Conservation (phyloP, 2,888 invertebrate genomes). For the Colletes collaris region DNA sequence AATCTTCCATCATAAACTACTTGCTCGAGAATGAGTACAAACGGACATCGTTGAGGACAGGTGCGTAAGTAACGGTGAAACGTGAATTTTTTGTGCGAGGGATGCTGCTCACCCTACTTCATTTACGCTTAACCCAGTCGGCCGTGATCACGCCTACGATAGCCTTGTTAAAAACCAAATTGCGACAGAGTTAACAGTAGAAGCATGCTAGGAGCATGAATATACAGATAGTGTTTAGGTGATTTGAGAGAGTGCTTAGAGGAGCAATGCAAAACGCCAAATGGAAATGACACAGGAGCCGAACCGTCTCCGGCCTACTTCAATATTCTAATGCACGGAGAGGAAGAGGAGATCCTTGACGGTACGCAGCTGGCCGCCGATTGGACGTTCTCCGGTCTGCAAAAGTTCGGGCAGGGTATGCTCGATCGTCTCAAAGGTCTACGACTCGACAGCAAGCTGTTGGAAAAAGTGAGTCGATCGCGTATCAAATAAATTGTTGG, state of each 20-base stretch:
- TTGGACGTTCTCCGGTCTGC: conserved; percentile 96
- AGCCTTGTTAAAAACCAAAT: conserved; percentile 16
- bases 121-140: conserved; percentile 45
- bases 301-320: conserved; percentile 97
- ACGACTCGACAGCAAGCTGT: conserved; percentile 91
- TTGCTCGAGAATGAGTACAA: conserved; percentile 94
- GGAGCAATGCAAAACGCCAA: conserved; percentile 68
- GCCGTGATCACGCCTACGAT: conserved; percentile 34
- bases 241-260: conserved; percentile 72
- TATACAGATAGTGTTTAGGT: conserved; percentile 72
- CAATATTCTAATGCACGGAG: conserved; percentile 95
- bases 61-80: conserved; percentile 83
- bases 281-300: conserved; percentile 87
- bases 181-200: conserved; percentile 50
- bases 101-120: conserved; percentile 28
- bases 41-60: conserved; percentile 92
- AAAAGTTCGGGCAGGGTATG: conserved; percentile 97
- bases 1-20: conserved; percentile 97
- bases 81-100: conserved; percentile 29
- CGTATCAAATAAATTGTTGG: background rate
- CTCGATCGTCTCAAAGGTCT: conserved; percentile 94
- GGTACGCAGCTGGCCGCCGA: conserved; percentile 98
- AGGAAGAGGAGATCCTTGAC: conserved; percentile 92
- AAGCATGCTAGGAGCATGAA: conserved; percentile 64
- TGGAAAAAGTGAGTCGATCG: conserved; percentile 89